A percentile compares a stretch with the other conserved stretches of the same genome.
Conservation (phyloP, 2,888 invertebrate genomes). For the Microchrysa polita region DNA sequence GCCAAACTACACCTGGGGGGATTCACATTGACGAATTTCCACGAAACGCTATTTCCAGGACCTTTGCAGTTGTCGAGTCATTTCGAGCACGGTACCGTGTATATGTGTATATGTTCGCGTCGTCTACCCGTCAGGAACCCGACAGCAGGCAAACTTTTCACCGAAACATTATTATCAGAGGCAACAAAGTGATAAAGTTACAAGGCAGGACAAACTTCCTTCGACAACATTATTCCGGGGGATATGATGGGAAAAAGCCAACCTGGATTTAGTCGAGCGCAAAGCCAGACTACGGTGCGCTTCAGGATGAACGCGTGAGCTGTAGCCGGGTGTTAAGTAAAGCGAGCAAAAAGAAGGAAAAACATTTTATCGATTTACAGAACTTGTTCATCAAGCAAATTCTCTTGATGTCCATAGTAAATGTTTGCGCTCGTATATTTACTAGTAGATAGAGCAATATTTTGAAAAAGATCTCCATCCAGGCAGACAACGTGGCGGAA, state of each 20-base stretch:
- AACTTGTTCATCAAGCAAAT: background rate
- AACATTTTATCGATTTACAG: background rate
- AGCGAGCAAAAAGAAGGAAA: too few relatives aligned
- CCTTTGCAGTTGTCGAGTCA: background rate
- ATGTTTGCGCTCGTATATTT: background rate
- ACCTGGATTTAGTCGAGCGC: background rate
- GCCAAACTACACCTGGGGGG: constrained; percentile 27
- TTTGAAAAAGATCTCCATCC: too few relatives aligned
- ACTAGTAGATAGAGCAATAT: background rate
- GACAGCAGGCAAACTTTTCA: background rate
- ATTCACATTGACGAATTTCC: constrained; percentile 1
- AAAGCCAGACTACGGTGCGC: too few relatives aligned
- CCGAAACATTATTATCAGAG: background rate
- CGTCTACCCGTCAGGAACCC: too few relatives aligned
- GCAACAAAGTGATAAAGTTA: background rate
- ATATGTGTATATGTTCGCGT: too few relatives aligned
- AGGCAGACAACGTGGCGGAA: too few relatives aligned
- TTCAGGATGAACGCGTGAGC: background rate
- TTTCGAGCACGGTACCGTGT: background rate
- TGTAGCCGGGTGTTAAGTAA: background rate
- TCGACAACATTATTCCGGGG: background rate
- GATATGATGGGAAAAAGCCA: background rate
- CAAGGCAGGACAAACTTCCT: background rate
- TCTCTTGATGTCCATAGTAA: background rate
- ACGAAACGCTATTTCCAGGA: background rate